Base-by-base conservation (phyloP, 2,113 vertebrate species). In the Laticauda colubrina region DNA sequence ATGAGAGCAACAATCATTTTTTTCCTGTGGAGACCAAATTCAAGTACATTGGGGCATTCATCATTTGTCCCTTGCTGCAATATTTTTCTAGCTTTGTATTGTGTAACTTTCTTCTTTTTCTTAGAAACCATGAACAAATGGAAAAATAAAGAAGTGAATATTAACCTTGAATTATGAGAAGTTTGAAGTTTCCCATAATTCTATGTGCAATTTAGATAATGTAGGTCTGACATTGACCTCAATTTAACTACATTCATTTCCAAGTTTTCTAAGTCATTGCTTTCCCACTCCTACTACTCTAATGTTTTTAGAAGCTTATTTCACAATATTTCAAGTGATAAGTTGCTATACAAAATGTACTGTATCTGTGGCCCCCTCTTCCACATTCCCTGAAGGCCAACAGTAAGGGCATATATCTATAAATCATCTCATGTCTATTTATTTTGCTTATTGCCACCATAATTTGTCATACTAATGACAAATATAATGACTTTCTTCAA, bases 71-170 rank as follows among this genome's bases (percentile, higher is more conserved):
- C 0, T 91, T 59, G 53, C 4, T 91, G 39, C 69, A 91, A 93
- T 87, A 61, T 61, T 6, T 4, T 94, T 1, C 54, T 86, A 88
- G 39, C 34, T 11, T 64, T 87, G 61, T 39, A 94, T 92, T 5
- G 21, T 90, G 48, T 88, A 90, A 93, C 75, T n/a, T n/a, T 4
- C 45, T 18, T 48, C 57, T 92, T 92, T 92, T 1, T 8, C 15
- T 51, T 24, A 10, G 91, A 94, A 96, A 94, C 11, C 29, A 1
- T 89, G 91, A 21, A 7, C 86, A 23, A 54, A 96, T 93, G 92
- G 51, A 24, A 92, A 2, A 93, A 91, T 18, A 64, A 87, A 75
- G 3, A 45, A 18, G 1, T 21, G 5, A 20, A 51, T 93, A 51
- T n/a, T 89, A n/a, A 69, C 43, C 23, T 61, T 54, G 81, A 92